A percentile compares a stretch with the other conserved stretches of the same genome.
phyloP scores from a whole-genome alignment of 37 sponge, comb jelly and placozoan species.

The Chondrosia reniformis region DNA sequence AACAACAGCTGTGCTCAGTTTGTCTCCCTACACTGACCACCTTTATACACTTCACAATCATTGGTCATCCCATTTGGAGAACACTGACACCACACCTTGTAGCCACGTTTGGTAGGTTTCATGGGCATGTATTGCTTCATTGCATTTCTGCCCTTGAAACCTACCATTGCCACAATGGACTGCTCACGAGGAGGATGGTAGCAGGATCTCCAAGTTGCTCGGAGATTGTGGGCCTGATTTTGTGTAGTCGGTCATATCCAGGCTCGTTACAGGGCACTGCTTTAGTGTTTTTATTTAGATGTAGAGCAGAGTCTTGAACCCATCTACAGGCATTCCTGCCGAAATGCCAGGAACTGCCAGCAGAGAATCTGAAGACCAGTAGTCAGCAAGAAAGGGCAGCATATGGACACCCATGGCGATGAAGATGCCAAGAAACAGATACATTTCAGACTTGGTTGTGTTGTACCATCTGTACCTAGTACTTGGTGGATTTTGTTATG shows the following conservation, averaged over 20 bases:
- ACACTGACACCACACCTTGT: background rate
- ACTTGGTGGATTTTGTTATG: background rate
- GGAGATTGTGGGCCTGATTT: background rate
- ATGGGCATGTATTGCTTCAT: background rate
- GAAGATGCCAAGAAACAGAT: background rate
- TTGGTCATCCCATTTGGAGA: background rate
- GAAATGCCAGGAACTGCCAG: background rate
- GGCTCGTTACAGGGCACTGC: background rate
- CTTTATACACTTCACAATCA: background rate
- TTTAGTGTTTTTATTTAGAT: background rate
- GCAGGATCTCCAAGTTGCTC: background rate
- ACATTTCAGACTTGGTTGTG: background rate
- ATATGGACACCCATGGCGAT: background rate
- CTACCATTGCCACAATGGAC: background rate
- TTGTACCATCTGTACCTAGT: background rate
- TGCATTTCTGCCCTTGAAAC: background rate
- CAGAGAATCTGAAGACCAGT: background rate
- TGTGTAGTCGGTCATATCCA: background rate
- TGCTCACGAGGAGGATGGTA: background rate
- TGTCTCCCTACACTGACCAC: background rate
- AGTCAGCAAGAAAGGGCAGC: background rate
- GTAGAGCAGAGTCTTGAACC: background rate
- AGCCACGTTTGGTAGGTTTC: too few relatives aligned
- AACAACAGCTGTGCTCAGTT: background rate
- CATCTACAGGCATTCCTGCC: background rate